These are phyloP conservation scores for Serrognathus titanus DNA, from an alignment of 2,888 invertebrate genomes.

Conservation along the genomic window DNA sequence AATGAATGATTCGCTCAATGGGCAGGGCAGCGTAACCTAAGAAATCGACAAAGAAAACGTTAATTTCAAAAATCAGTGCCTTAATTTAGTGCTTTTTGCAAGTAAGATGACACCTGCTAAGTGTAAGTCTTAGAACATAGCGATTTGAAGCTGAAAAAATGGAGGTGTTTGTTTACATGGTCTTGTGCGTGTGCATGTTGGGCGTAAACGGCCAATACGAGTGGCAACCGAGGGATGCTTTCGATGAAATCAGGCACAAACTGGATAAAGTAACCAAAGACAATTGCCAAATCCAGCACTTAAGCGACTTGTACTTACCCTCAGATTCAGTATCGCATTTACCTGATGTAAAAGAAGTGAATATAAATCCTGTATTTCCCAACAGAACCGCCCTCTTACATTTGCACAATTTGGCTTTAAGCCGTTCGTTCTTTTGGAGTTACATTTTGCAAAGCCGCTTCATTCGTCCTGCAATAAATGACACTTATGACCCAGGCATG, in stretches of 20 bases:
- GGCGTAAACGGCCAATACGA: slow-evolving; percentile 76
- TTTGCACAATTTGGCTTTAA: slow-evolving; percentile 94
- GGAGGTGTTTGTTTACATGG: slow-evolving; percentile 8
- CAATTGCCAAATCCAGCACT: slow-evolving; percentile 87
- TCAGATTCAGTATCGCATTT: slow-evolving; percentile 84
- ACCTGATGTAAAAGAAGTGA: slow-evolving; percentile 90
- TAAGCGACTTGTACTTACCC: slow-evolving; percentile 79
- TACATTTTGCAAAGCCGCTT: slow-evolving; percentile 88
- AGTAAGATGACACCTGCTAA: no score
- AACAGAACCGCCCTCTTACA: slow-evolving; percentile 91
- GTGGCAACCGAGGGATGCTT: slow-evolving; percentile 87
- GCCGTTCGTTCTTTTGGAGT: slow-evolving; percentile 93
- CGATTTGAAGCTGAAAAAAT: not conserved
- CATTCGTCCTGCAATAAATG: slow-evolving; percentile 84
- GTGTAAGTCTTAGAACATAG: no score
- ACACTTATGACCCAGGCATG: slow-evolving; percentile 95
- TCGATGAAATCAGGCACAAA: slow-evolving; percentile 81
- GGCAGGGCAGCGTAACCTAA: slow-evolving; percentile 19
- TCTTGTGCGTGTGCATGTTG: slow-evolving; percentile 16
- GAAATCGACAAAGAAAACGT: slow-evolving; percentile 14
- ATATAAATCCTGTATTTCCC: slow-evolving; percentile 90
- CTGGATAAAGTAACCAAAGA: slow-evolving; percentile 80
- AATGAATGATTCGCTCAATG: slow-evolving; percentile 22
- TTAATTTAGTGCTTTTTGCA: not conserved
- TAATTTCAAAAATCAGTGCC: slow-evolving; percentile 3